These are phyloP conservation scores for Illadopsis cleaveri DNA, from an alignment of 2,113 vertebrate species.

Conservation along the genomic window DNA sequence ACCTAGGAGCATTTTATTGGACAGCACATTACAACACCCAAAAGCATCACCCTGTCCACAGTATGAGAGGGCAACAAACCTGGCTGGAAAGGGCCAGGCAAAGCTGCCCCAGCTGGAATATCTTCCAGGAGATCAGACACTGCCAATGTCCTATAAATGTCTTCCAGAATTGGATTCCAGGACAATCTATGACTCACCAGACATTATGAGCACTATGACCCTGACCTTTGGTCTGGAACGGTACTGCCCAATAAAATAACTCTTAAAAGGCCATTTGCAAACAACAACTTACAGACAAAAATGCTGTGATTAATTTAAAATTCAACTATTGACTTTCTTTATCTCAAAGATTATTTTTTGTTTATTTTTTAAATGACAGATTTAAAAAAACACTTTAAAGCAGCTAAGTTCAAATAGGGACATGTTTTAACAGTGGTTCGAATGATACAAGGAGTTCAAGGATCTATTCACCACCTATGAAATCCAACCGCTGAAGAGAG, in stretches of 20 bases:
- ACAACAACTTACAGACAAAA: not conserved
- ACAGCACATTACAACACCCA: not conserved
- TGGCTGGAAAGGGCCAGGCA: not conserved
- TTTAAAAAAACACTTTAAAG: not conserved
- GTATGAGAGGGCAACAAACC: not conserved
- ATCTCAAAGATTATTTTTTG: not conserved
- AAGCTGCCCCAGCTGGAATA: not conserved
- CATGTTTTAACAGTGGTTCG: not conserved
- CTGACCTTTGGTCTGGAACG: conserved; percentile 28
- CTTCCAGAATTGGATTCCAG: conserved; percentile 39
- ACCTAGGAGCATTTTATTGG: not conserved
- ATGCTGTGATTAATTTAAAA: not conserved
- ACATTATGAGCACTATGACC: conserved; percentile 4
- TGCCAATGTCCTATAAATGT: not conserved
- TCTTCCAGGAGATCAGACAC: not conserved
- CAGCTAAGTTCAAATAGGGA: not conserved
- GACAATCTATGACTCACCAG: conserved; percentile 54
- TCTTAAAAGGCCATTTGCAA: not conserved
- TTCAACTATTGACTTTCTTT: not conserved
- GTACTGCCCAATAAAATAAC: not conserved
- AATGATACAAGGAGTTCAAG: not conserved
- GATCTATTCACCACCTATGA: not conserved
- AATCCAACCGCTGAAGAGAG: not conserved
- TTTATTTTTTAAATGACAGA: not conserved
- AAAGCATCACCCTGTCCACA: not conserved